Base-by-base conservation (phyloP, 2,797 vertebrate species). In the Thalassophryne amazonica region DNA sequence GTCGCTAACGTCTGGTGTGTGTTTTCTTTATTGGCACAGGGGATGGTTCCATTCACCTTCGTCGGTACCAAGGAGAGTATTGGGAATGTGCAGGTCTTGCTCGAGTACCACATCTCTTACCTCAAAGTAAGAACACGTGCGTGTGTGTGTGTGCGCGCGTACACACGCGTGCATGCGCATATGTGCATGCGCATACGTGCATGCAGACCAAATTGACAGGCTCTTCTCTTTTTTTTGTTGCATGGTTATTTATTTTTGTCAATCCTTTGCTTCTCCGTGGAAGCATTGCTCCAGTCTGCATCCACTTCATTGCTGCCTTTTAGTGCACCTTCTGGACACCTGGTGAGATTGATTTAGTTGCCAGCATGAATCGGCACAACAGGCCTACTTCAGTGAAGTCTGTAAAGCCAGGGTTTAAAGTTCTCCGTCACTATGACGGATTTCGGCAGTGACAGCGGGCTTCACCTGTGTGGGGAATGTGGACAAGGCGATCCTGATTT, bases 41-140 rank as follows among this genome's bases (percentile, higher is more conserved):
- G 96, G 68, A 98, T 97, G 96, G 96, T 99, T 83, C 97, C 97
- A 0, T 99, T 99, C 76, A 97, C 95, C 16, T 99, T 99, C 84
- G 97, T 99, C 55, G 97, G 97, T 70, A 99, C 96, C 32, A 99
- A 97, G 85, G 97, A 99, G 84, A 99, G 91, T 69, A 97, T 99
- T 41, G 94, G 95, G 56, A 99, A 99, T 21, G 95, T 98, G 27
- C 95, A 98, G 39, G 97, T 99, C 40, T 89, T 99, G 47, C 73
- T 99, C 84, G 97, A 99, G 54, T 99, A 99, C 76, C 97, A 99
- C 88, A 97, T 99, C 22, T 92, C 96, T 0, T 99, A 99, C 68
- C 90, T 99, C 29, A 98, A 99, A 85, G 97, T 98, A 85, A 89
- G 95, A 1, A 42, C 20, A 15, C 7, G 3, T 23, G 1, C 37